A percentile compares a stretch with the other conserved stretches of the same genome.
phyloP scores from a whole-genome alignment of 2,797 vertebrate genomes.

The Stomatorhinus walkeri region DNA sequence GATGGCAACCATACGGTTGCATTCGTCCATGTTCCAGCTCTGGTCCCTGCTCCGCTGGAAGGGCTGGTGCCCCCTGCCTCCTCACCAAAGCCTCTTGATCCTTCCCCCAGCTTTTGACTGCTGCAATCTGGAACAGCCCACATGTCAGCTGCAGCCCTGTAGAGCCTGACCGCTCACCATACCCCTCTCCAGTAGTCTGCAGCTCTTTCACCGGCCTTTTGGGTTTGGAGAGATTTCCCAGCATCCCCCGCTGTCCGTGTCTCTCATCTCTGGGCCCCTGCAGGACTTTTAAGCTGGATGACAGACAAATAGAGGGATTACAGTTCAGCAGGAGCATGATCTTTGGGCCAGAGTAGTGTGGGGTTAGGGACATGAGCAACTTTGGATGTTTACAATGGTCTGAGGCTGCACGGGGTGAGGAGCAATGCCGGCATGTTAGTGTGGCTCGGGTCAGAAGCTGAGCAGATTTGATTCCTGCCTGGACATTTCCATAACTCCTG shows the following conservation, averaged over 20 bases:
- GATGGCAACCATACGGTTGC: neutral
- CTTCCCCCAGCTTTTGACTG: neutral
- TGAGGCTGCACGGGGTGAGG: neutral
- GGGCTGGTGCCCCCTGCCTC: neutral
- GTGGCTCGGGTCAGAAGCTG: neutral
- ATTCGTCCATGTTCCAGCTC: neutral
- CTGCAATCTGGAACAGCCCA: neutral
- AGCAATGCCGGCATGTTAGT: neutral
- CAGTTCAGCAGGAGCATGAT: neutral
- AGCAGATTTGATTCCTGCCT: conserved; percentile 6
- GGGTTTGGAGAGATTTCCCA: neutral
- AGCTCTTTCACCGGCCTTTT: neutral
- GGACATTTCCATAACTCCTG: conserved; percentile 47
- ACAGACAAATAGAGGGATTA: neutral
- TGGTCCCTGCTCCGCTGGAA: neutral
- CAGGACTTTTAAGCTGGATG: neutral
- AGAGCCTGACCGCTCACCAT: neutral
- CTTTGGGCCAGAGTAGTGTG: neutral
- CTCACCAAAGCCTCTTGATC: neutral
- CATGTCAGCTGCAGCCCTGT: neutral
- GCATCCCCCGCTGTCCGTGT: neutral
- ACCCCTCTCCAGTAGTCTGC: neutral
- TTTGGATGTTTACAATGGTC: neutral
- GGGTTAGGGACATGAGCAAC: neutral
- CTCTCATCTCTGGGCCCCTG: neutral